Conservation (phyloP, 2,888 invertebrate species). For the Drosophila yooni region DNA sequence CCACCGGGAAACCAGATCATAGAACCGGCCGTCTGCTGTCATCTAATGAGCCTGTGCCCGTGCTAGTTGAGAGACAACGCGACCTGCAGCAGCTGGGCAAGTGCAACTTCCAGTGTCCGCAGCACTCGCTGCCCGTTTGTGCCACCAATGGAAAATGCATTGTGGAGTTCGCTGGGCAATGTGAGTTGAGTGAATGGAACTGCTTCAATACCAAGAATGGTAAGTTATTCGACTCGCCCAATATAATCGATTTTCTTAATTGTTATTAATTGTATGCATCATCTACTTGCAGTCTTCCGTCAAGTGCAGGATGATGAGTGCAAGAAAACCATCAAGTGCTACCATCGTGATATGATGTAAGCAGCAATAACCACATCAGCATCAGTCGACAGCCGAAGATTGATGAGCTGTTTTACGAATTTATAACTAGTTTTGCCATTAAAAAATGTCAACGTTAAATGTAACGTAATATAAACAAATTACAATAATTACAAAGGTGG, state of each 20-base stretch:
- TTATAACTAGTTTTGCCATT: not conserved
- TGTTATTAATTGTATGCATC: not conserved
- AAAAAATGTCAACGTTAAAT: not conserved
- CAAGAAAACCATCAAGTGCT: constrained; percentile 55
- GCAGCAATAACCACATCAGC: not conserved
- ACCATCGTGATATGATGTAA: constrained; percentile 59
- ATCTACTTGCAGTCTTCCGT: constrained; percentile 46
- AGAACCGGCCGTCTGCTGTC: constrained; percentile 33
- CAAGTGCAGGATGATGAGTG: constrained; percentile 72
- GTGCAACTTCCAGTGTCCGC: constrained; percentile 64
- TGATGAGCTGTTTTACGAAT: constrained; percentile 1
- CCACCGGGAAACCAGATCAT: not conserved
- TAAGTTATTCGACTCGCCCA: constrained; percentile 18
- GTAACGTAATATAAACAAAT: not conserved
- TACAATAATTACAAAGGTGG: not conserved
- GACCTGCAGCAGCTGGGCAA: constrained; percentile 58
- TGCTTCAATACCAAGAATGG: constrained; percentile 73
- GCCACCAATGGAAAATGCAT: constrained; percentile 68
- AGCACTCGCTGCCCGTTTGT: constrained; percentile 61
- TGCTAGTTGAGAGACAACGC: constrained; percentile 50
- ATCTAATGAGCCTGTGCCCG: constrained; percentile 47
- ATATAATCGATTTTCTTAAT: not conserved
- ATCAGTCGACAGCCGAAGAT: not conserved
- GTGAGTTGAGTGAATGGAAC: constrained; percentile 70
- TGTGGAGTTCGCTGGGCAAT: constrained; percentile 68